Percentiles rank a stretch among this genome's conserved stretches.
Evolutionary conservation across 2,888 invertebrate species (phyloP).

Genomic region (Pristionchus arcanus): DNA sequence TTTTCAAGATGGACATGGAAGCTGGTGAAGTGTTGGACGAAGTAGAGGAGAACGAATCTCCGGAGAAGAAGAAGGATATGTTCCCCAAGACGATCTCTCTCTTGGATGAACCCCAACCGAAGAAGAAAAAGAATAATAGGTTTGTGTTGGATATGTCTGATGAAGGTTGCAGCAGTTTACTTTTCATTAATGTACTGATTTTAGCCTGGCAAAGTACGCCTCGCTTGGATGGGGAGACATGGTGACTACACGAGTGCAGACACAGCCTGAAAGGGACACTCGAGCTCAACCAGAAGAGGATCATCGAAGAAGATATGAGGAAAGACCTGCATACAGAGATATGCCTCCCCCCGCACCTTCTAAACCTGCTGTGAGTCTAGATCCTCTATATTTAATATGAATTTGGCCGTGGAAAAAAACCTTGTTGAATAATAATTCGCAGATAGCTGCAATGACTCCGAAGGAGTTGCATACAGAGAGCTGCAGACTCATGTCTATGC

Average conservation of each 20-base stretch:
- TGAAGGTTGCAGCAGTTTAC: too few species aligned
- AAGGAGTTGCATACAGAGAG: slow-evolving; percentile 49
- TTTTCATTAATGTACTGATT: neutral
- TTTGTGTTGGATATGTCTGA: neutral
- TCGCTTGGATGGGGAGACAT: slow-evolving; percentile 51
- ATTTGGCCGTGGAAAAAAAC: neutral
- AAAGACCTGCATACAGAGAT: neutral
- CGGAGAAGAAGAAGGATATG: slow-evolving; percentile 28
- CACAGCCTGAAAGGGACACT: slow-evolving; percentile 12
- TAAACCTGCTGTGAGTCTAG: neutral
- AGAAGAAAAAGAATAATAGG: slow-evolving; percentile 41
- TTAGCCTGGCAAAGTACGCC: slow-evolving; percentile 42
- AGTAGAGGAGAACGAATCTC: neutral
- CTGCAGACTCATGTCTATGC: slow-evolving; percentile 6
- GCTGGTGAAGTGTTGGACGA: slow-evolving; percentile 47
- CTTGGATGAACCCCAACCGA: slow-evolving; percentile 3
- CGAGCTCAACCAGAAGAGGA: slow-evolving; percentile 34
- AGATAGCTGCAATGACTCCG: slow-evolving; percentile 29
- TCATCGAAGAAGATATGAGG: slow-evolving; percentile 24
- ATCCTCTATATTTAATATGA: too few species aligned
- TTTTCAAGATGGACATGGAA: slow-evolving; percentile 30
- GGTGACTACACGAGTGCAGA: slow-evolving; percentile 3
- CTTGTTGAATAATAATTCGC: neutral
- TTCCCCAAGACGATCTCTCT: slow-evolving; percentile 12
- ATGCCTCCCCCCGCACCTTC: neutral